phyloP scores from a whole-genome alignment of 2,797 vertebrate genomes.

The Liparis tanakae region DNA sequence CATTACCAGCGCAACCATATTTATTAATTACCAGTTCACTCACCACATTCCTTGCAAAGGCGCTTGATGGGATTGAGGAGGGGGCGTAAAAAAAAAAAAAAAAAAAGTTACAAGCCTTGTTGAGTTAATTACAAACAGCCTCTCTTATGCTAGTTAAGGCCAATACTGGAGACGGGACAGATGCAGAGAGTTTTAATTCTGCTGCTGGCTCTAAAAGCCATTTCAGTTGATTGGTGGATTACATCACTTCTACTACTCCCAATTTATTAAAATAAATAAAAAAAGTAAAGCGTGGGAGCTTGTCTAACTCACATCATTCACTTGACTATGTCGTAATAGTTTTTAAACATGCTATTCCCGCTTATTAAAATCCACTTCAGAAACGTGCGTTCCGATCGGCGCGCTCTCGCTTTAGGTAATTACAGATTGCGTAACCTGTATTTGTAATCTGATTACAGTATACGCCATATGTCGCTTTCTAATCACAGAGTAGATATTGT shows the following conservation, averaged over 20 bases:
- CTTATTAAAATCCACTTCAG: slow-evolving; percentile 8
- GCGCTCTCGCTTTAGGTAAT: slow-evolving; percentile 33
- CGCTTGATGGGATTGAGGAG: slow-evolving; percentile 58
- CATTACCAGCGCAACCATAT: slow-evolving; percentile 76
- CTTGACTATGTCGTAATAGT: slow-evolving; percentile 32
- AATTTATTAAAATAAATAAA: slow-evolving; percentile 85
- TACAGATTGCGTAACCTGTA: slow-evolving; percentile 55
- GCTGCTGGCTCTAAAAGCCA: slow-evolving; percentile 87
- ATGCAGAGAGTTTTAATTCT: slow-evolving; percentile 81
- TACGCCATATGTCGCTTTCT: slow-evolving; percentile 58
- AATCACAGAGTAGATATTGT: slow-evolving; percentile 84
- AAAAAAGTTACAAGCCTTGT: slow-evolving; percentile 71
- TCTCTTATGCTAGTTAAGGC: slow-evolving; percentile 64
- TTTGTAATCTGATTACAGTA: slow-evolving; percentile 72
- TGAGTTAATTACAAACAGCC: slow-evolving; percentile 82
- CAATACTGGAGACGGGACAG: slow-evolving; percentile 64
- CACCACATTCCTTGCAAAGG: slow-evolving; percentile 73
- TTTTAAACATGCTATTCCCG: slow-evolving; percentile 20
- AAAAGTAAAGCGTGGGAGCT: slow-evolving; percentile 69
- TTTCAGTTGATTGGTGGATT: slow-evolving; percentile 87
- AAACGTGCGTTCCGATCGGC: slow-evolving; percentile 15
- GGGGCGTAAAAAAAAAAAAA: slow-evolving; percentile 18
- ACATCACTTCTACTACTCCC: slow-evolving; percentile 87
- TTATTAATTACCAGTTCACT: slow-evolving; percentile 82
- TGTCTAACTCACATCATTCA: slow-evolving; percentile 79